These are phyloP conservation scores for Merodon equestris DNA, from an alignment of 2,888 invertebrate species.

Conservation along the genomic window DNA sequence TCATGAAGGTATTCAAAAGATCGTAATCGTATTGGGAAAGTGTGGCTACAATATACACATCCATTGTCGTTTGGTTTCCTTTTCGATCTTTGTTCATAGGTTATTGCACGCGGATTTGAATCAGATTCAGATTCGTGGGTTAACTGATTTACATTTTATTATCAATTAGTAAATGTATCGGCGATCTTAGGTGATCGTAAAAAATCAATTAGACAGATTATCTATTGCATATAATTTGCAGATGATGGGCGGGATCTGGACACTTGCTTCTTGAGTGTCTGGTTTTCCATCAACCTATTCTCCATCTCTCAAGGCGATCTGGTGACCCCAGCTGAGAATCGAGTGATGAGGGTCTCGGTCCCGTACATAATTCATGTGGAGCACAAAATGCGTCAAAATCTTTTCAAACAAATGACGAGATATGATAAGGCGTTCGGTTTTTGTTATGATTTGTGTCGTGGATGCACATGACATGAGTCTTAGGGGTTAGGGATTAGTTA, in stretches of 20 bases:
- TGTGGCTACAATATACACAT: conserved; percentile 14
- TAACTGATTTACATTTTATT: conserved; percentile 15
- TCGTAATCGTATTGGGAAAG: conserved; percentile 21
- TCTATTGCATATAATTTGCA: too few species aligned
- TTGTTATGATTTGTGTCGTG: conserved; percentile 15
- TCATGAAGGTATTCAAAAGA: conserved; percentile 12
- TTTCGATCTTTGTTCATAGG: background rate
- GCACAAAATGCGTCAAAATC: conserved; percentile 57
- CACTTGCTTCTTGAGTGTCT: too few species aligned
- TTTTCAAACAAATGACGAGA: conserved; percentile 52
- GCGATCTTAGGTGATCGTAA: conserved; percentile 13
- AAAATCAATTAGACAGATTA: conserved; percentile 1
- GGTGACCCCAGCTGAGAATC: too few species aligned
- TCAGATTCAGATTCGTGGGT: background rate
- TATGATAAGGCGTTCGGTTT: conserved; percentile 35
- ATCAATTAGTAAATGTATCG: conserved; percentile 10
- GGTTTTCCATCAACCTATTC: too few species aligned
- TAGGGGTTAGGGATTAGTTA: background rate
- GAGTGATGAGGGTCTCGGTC: conserved; percentile 45
- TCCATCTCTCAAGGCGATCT: too few species aligned
- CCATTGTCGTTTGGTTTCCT: background rate
- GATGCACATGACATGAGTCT: conserved; percentile 10
- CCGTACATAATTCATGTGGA: conserved; percentile 31
- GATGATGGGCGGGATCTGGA: too few species aligned
- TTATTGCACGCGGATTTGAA: conserved; percentile 20